These are phyloP conservation scores for human DNA, from an alignment of 2,113 vertebrate species.

Conservation along the genomic window GRCh38 chr6:151997501-151998000, in stretches of 20 bases:
- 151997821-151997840: not conserved
- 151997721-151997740: constrained; percentile 40
- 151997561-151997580: constrained; percentile 1
- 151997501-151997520: not conserved
- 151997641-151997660: constrained; percentile 54
- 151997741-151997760: constrained; percentile 55
- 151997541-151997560: constrained; percentile 24
- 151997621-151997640: not conserved
- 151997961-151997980: not conserved
- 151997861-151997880: not conserved
- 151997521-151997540: constrained; percentile 16
- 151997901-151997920: not conserved
- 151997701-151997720: constrained; percentile 62
- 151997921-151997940: not conserved
- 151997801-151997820: not conserved
- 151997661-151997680: constrained; percentile 27
- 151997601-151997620: not conserved
- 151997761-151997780: constrained; percentile 2
- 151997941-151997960: not conserved
- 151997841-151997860: not conserved
- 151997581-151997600: not conserved
- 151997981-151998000: not conserved
- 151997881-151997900: not conserved
- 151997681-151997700: constrained; percentile 51
- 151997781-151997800: not conserved